Evolutionary conservation across 2,113 vertebrate genomes (phyloP).

Genomic region (Orcinus orca): DNA sequence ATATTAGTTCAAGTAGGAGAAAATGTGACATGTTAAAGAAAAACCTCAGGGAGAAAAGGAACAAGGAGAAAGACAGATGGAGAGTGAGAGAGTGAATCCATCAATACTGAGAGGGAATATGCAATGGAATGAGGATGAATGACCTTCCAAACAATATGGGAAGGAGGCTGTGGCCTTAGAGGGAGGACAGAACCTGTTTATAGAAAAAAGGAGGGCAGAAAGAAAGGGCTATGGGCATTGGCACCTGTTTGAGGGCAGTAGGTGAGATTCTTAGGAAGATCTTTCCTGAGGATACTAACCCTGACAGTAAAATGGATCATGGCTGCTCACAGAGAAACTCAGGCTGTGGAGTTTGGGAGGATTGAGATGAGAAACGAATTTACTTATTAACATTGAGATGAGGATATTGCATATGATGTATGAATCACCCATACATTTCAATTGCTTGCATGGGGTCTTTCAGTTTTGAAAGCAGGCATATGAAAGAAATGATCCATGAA

Average conservation of each 20-base stretch:
- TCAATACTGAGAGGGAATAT: not conserved
- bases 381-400: not conserved
- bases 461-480: not conserved
- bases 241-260: not conserved
- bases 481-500: not conserved
- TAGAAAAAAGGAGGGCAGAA: not conserved
- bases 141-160: accelerated
- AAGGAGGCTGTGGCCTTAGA: not conserved
- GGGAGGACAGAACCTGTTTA: not conserved
- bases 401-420: not conserved
- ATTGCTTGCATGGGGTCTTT: not conserved
- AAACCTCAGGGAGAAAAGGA: not conserved
- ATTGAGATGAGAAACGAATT: not conserved
- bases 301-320: not conserved
- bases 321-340: not conserved
- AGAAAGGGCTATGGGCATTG: not conserved
- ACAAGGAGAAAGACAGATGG: not conserved
- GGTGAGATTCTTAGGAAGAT: not conserved
- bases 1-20: not conserved
- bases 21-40: not conserved
- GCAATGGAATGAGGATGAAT: not conserved
- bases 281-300: not conserved
- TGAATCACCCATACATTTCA: not conserved
- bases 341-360: accelerated
- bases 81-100: not conserved